Conservation (phyloP, 2,113 vertebrate genomes). For the Mungos mungo region DNA sequence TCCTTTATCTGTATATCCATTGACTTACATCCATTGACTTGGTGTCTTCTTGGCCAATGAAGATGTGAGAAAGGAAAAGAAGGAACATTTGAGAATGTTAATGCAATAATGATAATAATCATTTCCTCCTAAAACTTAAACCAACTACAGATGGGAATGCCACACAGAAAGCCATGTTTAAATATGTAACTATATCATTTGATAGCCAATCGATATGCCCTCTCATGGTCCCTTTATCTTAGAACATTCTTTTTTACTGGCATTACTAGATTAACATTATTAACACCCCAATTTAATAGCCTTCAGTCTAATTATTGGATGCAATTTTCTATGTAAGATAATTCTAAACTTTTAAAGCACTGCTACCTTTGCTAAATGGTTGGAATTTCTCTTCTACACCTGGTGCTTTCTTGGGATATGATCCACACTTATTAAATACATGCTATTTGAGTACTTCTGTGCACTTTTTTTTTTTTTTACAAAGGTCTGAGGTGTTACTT, state of each 20-base stretch:
- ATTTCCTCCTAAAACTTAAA: not conserved
- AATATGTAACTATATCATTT: not conserved
- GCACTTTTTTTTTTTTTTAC: constrained; percentile 62
- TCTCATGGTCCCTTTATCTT: not conserved
- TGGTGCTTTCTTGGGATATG: constrained; percentile 15
- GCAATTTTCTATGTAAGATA: constrained; percentile 54
- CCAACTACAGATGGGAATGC: not conserved
- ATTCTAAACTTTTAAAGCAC: constrained; percentile 59
- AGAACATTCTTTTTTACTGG: not conserved
- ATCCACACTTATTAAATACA: constrained; percentile 57
- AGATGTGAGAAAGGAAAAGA: constrained; percentile 22
- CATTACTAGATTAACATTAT: constrained; percentile 49
- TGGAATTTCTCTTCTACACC: constrained; percentile 54
- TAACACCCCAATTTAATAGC: constrained; percentile 53
- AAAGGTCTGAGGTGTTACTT: constrained; percentile 82
- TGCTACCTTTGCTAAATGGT: constrained; percentile 21
- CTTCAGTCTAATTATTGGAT: constrained; percentile 43
- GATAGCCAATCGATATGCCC: not conserved
- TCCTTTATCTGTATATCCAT: not conserved
- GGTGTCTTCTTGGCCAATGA: not conserved
- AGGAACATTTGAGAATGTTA: not conserved
- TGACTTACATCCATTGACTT: not conserved
- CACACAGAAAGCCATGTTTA: not conserved
- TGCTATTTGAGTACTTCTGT: constrained; percentile 78
- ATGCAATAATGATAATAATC: not conserved